phyloP scores from a whole-genome alignment of 2,888 invertebrate species.

The Callyntrura sp. region DNA sequence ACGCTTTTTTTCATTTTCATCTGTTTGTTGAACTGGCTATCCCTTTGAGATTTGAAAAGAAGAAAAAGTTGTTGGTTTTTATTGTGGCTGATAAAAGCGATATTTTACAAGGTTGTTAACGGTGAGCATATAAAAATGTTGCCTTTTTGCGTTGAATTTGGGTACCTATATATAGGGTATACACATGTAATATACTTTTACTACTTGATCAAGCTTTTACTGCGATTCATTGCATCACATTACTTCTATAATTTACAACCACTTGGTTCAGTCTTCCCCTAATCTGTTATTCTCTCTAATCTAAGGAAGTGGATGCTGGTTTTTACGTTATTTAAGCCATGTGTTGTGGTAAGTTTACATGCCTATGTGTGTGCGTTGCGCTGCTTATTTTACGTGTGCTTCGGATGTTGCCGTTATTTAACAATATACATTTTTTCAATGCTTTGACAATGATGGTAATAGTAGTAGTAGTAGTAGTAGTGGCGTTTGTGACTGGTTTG shows the following conservation, averaged over 20 bases:
- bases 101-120: constrained; percentile 66
- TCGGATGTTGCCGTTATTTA: constrained; percentile 19
- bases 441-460: background rate
- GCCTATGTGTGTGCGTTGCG: too few relatives aligned
- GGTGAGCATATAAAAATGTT: constrained; percentile 64
- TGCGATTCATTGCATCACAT: background rate
- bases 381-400: background rate
- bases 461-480: background rate
- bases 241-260: constrained; percentile 38
- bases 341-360: too few relatives aligned
- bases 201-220: constrained; percentile 24
- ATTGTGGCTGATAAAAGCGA: constrained; percentile 35
- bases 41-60: constrained; percentile 11
- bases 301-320: background rate
- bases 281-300: background rate
- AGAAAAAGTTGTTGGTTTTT: constrained; percentile 43
- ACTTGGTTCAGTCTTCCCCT: constrained; percentile 19
- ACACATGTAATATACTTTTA: background rate
- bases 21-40: background rate
- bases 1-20: constrained; percentile 35
- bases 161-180: too few relatives aligned
- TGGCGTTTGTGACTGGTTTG: constrained; percentile 39
- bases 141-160: constrained; percentile 18
- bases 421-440: constrained; percentile 15
- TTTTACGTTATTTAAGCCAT: background rate